Conservation (phyloP, 1,140 invertebrate genomes). For the Drosophila rhopaloa region DNA sequence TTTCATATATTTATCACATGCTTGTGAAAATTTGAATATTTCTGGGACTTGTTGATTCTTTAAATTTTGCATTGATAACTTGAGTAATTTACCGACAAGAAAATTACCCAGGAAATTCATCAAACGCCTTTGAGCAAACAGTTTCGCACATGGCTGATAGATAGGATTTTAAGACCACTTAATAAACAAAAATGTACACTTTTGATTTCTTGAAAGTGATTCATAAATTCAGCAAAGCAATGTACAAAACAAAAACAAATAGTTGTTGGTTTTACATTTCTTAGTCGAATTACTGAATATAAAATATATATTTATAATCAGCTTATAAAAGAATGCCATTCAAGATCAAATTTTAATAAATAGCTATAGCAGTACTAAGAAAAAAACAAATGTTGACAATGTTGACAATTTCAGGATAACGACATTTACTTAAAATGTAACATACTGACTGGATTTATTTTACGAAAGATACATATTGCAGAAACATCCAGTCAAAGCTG, state of each 20-base stretch:
- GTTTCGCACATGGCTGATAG: slow-evolving; percentile 54
- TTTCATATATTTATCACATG: slow-evolving; percentile 58
- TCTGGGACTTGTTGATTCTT: slow-evolving; percentile 36
- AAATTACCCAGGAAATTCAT: slow-evolving; percentile 62
- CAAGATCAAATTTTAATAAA: too few relatives aligned
- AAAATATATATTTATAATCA: too few relatives aligned
- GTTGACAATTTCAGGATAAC: too few relatives aligned
- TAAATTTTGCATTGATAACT: slow-evolving; percentile 38
- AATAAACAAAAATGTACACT: not conserved
- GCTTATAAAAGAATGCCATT: too few relatives aligned
- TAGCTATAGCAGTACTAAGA: too few relatives aligned
- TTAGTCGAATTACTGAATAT: too few relatives aligned
- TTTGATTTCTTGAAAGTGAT: too few relatives aligned
- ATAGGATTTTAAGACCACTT: slow-evolving; percentile 66
- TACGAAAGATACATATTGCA: too few relatives aligned
- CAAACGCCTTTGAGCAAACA: slow-evolving; percentile 49
- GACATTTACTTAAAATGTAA: too few relatives aligned
- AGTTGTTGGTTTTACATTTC: not conserved
- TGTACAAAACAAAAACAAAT: not conserved
- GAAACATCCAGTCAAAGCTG: too few relatives aligned
- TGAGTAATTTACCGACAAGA: slow-evolving; percentile 47
- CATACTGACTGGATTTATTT: too few relatives aligned
- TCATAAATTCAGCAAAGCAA: not conserved
- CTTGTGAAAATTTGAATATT: slow-evolving; percentile 30
- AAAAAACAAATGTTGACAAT: too few relatives aligned